A percentile compares a stretch with the other conserved stretches of the same genome.
These are phyloP conservation scores for Zaprionus capensis DNA, from an alignment of 1,140 invertebrate genomes.

Conservation along the genomic window DNA sequence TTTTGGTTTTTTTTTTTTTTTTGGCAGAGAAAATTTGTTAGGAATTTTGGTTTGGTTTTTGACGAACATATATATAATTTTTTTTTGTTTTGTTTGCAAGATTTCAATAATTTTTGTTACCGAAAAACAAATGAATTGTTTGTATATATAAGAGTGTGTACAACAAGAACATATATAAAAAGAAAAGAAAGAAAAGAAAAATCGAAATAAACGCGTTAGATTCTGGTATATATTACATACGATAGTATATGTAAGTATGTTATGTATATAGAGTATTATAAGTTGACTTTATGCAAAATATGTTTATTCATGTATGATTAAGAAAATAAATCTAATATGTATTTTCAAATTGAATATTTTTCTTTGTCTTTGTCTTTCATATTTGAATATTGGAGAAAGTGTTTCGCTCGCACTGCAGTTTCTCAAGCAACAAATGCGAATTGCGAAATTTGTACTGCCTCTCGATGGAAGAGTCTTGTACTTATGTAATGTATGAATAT, in stretches of 20 bases:
- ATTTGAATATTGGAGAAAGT: slow-evolving; percentile 12
- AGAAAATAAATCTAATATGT: slow-evolving; percentile 37
- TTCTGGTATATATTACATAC: slow-evolving; percentile 79
- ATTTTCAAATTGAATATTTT: not conserved
- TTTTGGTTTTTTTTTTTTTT: slow-evolving; percentile 51
- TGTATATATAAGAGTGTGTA: slow-evolving; percentile 64
- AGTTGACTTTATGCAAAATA: slow-evolving; percentile 45
- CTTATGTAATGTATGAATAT: slow-evolving; percentile 1
- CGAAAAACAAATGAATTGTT: slow-evolving; percentile 80
- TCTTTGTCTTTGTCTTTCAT: slow-evolving; percentile 16
- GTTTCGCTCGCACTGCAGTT: not conserved
- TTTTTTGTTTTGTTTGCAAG: slow-evolving; percentile 45
- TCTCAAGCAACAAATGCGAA: slow-evolving; percentile 28
- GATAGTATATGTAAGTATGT: slow-evolving; percentile 68
- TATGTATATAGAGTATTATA: slow-evolving; percentile 29
- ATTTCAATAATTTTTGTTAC: slow-evolving; percentile 59
- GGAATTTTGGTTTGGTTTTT: slow-evolving; percentile 65
- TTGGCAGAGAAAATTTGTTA: slow-evolving; percentile 33
- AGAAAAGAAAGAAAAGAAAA: slow-evolving; percentile 84
- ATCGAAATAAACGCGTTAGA: slow-evolving; percentile 85
- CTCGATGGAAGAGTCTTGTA: slow-evolving; percentile 11
- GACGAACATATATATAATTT: slow-evolving; percentile 85
- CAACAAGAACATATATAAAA: slow-evolving; percentile 83
- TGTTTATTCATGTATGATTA: slow-evolving; percentile 30
- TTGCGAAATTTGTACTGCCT: slow-evolving; percentile 21